phyloP scores from a whole-genome alignment of 1,140 invertebrate species.

The Galleria mellonella region DNA sequence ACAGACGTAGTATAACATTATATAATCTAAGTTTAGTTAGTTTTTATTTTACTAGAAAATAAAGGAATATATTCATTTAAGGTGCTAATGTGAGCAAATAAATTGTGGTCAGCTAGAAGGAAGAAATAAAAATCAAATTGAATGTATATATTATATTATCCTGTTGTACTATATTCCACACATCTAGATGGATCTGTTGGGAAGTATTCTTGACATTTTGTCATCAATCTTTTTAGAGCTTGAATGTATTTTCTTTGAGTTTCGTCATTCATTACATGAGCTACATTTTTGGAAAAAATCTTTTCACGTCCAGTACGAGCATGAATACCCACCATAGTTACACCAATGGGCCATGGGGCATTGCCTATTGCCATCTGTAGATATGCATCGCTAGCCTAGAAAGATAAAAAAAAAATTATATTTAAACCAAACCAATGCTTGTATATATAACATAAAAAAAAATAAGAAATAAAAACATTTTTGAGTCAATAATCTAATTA shows the following conservation, averaged over 20 bases:
- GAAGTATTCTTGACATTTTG: constrained; percentile 98
- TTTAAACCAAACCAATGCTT: too few species aligned
- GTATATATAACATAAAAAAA: too few species aligned
- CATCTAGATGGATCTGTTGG: constrained; percentile 97
- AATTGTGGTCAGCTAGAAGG: too few species aligned
- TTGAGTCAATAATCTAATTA: too few species aligned
- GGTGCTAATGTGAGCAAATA: too few species aligned
- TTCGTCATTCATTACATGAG: constrained; percentile 99
- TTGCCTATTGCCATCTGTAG: constrained; percentile 99
- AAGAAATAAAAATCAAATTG: too few species aligned
- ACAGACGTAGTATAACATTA: too few species aligned
- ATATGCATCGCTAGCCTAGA: constrained; percentile 93
- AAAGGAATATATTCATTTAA: too few species aligned
- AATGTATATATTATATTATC: constrained; percentile 13
- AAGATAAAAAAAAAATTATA: too few species aligned
- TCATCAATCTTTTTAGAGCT: constrained; percentile 94
- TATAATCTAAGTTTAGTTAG: too few species aligned
- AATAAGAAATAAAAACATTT: too few species aligned
- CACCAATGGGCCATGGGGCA: constrained; percentile 99
- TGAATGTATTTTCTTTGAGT: constrained; percentile 99
- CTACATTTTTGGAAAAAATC: constrained; percentile 99
- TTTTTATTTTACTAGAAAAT: too few species aligned
- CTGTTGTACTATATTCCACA: constrained; percentile 88
- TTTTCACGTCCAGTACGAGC: constrained; percentile 99
- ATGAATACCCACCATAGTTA: constrained; percentile 99